These are phyloP conservation scores for Galerucella nymphaeae DNA, from an alignment of 2,888 invertebrate species.

Conservation along the genomic window DNA sequence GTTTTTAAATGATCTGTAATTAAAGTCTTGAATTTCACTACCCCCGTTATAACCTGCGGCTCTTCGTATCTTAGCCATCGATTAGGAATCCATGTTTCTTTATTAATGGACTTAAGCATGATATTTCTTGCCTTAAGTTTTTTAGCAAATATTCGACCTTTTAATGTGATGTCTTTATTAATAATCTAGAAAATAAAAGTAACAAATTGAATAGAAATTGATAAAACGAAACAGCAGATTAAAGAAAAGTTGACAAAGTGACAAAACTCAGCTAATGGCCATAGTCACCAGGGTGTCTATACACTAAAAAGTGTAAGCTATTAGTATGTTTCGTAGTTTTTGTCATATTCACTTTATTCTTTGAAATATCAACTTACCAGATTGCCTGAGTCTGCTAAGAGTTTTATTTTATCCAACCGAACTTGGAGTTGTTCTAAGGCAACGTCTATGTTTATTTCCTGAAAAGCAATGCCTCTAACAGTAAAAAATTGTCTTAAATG, in stretches of 20 bases:
- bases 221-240: background rate
- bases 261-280: too few species aligned
- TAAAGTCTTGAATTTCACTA: constrained; percentile 46
- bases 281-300: too few species aligned
- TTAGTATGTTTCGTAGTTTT: background rate
- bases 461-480: background rate
- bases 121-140: constrained; percentile 48
- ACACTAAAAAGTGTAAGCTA: too few species aligned
- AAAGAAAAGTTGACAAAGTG: too few species aligned
- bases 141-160: constrained; percentile 44
- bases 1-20: constrained; percentile 45
- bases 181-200: constrained; percentile 45
- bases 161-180: constrained; percentile 48
- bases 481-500: constrained; percentile 2
- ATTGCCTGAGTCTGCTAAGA: constrained; percentile 12
- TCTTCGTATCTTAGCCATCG: constrained; percentile 54
- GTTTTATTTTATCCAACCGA: background rate
- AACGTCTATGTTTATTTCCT: background rate
- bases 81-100: constrained; percentile 52
- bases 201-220: background rate
- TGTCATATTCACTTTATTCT: constrained; percentile 1
- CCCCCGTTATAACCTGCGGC: constrained; percentile 55
- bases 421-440: background rate
- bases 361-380: constrained; percentile 37
- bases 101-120: constrained; percentile 51